Evolutionary conservation across 1,140 invertebrate genomes (phyloP).

Genomic region (Aculops lycopersici): DNA sequence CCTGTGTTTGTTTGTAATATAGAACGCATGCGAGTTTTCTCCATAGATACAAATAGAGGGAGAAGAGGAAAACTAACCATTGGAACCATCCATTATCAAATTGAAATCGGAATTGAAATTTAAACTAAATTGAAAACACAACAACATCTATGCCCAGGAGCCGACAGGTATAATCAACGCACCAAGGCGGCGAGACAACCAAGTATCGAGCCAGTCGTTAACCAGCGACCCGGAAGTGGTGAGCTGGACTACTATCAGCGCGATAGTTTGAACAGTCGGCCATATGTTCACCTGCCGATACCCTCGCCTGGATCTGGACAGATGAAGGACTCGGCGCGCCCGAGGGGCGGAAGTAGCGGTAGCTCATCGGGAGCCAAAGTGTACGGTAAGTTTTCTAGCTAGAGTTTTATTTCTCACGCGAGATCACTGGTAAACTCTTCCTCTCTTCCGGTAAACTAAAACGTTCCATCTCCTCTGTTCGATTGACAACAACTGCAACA

Average conservation of each 20-base stretch:
- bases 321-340: background rate
- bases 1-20: background rate
- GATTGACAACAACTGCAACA: background rate
- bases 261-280: background rate
- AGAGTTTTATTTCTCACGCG: background rate
- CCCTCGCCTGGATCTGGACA: background rate
- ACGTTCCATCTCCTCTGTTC: background rate
- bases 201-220: too few relatives aligned
- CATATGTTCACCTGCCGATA: background rate
- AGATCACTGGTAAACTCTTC: background rate
- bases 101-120: background rate
- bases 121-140: background rate
- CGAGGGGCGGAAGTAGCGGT: background rate
- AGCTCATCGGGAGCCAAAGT: background rate
- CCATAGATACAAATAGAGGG: background rate
- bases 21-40: too few relatives aligned
- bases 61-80: background rate
- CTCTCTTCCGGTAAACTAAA: background rate
- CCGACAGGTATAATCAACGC: too few relatives aligned
- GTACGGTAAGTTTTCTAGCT: background rate
- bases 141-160: too few relatives aligned
- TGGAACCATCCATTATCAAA: background rate
- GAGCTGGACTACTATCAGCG: background rate
- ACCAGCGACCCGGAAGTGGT: too few relatives aligned
- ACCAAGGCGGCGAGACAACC: too few relatives aligned